phyloP scores from a whole-genome alignment of 2,113 vertebrate species.

The Chelonoidis abingdonii region DNA sequence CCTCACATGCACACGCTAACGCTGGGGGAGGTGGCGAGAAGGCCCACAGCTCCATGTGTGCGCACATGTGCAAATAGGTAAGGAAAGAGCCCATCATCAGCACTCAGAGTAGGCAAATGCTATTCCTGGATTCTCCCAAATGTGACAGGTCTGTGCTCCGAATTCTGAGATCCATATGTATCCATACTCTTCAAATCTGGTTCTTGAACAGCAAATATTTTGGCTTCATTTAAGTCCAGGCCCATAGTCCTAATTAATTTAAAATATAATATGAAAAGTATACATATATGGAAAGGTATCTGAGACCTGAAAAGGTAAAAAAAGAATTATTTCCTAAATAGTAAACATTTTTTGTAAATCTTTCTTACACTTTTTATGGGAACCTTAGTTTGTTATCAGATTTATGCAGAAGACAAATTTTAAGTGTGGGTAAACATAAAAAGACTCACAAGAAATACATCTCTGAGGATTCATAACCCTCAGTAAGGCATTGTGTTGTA shows the following conservation, averaged over 20 bases:
- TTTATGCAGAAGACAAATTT: not conserved
- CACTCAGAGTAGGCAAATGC: not conserved
- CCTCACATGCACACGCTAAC: not conserved
- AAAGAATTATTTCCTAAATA: not conserved
- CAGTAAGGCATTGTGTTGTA: not conserved
- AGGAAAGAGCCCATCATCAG: accelerated
- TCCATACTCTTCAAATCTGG: not conserved
- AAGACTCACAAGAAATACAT: not conserved
- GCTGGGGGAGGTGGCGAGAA: not conserved
- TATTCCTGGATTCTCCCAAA: not conserved
- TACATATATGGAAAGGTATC: not conserved
- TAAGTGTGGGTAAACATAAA: not conserved
- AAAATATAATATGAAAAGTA: not conserved
- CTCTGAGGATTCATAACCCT: not conserved
- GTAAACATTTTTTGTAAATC: not conserved
- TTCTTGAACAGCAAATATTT: not conserved
- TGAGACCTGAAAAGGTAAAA: not conserved
- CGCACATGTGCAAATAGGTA: not conserved
- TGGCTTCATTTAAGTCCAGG: not conserved
- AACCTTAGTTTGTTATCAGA: not conserved
- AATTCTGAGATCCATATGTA: not conserved
- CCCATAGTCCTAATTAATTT: not conserved
- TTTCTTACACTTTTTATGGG: not conserved
- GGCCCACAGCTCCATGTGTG: not conserved
- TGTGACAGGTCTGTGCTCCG: not conserved